Evolutionary conservation across 92 coral and sea anemone genomes (phyloP), one percentile per base, ranked within the genome.

Genomic region (Diadumene lineata): DNA sequence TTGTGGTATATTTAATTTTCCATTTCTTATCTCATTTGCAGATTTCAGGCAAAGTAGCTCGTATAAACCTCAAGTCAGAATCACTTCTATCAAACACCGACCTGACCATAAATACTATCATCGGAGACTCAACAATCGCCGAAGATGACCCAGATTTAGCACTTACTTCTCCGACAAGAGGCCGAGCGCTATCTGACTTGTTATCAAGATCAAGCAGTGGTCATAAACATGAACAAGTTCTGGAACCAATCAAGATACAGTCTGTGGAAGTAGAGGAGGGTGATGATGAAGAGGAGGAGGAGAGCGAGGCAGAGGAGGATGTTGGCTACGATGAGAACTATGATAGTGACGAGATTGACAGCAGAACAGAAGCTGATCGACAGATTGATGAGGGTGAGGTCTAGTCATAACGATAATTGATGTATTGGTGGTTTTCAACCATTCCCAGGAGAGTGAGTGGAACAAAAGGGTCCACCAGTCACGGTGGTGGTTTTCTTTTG

Each of bases 161-260:
- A 28, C 27, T 50, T 34, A 64, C 78, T 21, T 60, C 83, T 38
- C 83, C 86, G 32, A 61, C 80, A 33, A 86, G 94, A 72, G 82
- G 88, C 70, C 97, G 98, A 60, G 89, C 97, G 28, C 85, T 94
- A 2, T 94, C 98, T 28, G 97, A 94, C 71, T 82, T 94, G 24
- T 75, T 94, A 53, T 75, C 91, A 0, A 75, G 82, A 28, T 62
- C 88, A 18, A 64, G 82, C 33, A 66, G 71, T 7, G 81, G 69
- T 32, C 87, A 84, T 24, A 63, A 87, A 8, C 25, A 29, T 11
- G 57, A 88, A 44, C 89, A 97, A 61, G 90, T 94, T 31, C 64
- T 94, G 38, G 97, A 94, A 60, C 97, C 98, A n/a, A 92, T 94
- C 73, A 94, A 85, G 78, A 94, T 94, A 66, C 93, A 86, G 44